These are phyloP conservation scores for Channa argus DNA, from an alignment of 2,113 vertebrate genomes.

Conservation along the genomic window DNA sequence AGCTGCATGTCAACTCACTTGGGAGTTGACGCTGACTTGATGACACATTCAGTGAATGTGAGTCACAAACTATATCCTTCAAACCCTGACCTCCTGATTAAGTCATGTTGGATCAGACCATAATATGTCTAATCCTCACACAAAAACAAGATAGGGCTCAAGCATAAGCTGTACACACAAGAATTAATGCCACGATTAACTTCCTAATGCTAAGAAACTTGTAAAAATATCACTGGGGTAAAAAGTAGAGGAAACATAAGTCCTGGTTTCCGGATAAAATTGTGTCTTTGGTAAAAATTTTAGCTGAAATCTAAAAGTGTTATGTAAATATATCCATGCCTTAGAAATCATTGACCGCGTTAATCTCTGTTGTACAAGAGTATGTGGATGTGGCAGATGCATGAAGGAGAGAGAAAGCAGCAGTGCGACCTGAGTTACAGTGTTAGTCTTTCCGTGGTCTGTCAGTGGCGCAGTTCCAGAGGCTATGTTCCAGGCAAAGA, in stretches of 20 bases:
- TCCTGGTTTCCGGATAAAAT: conserved; percentile 1
- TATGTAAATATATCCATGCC: conserved; percentile 23
- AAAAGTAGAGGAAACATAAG: background rate
- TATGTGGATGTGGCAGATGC: conserved; percentile 10
- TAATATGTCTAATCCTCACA: conserved; percentile 47
- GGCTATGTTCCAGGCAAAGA: conserved; percentile 48
- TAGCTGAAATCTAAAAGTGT: conserved; percentile 2
- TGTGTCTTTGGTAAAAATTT: conserved; percentile 9
- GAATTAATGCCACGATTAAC: conserved; percentile 37
- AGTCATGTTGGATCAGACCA: conserved; percentile 44
- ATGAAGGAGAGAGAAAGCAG: conserved; percentile 30
- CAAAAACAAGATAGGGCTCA: conserved; percentile 22
- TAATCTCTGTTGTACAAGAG: conserved; percentile 18
- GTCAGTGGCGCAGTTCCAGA: conserved; percentile 40
- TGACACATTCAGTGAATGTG: conserved; percentile 37
- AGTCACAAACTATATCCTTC: conserved; percentile 48
- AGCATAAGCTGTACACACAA: conserved; percentile 16
- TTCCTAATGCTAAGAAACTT: conserved; percentile 21
- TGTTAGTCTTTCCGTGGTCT: conserved; percentile 34
- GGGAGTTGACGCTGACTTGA: conserved; percentile 2
- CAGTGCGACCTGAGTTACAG: conserved; percentile 4
- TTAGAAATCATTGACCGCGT: conserved; percentile 42
- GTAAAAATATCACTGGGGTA: conserved; percentile 15
- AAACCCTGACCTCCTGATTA: conserved; percentile 52
- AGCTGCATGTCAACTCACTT: background rate